Conservation (phyloP, 2,797 vertebrate genomes). For the Petrocephalus sullivani region DNA sequence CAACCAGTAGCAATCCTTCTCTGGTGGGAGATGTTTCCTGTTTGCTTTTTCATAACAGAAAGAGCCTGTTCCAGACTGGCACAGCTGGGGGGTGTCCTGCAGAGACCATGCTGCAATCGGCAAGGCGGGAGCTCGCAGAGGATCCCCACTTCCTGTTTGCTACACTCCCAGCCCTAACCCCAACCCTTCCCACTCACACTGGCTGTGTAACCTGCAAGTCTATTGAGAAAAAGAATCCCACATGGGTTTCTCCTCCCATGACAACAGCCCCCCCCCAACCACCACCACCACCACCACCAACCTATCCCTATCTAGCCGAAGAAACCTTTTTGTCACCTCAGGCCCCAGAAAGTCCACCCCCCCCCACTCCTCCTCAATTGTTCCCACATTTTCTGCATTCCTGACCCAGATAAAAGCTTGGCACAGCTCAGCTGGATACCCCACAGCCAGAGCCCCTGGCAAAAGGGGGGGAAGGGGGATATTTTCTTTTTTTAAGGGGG, state of each 20-base stretch:
- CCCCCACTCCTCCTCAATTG: conserved; percentile 59
- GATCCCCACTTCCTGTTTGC: background rate
- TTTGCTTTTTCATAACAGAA: background rate
- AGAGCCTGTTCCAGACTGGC: background rate
- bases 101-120: background rate
- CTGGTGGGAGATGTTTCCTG: background rate
- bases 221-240: background rate
- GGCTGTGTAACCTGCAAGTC: background rate
- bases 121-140: background rate
- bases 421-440: background rate
- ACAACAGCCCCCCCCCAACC: background rate
- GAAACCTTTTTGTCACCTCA: conserved; percentile 58
- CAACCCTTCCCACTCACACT: background rate
- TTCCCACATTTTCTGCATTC: conserved; percentile 78
- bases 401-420: conserved; percentile 66
- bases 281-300: conserved; percentile 34
- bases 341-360: conserved; percentile 50
- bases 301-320: conserved; percentile 53
- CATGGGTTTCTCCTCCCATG: background rate
- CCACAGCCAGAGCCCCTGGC: background rate
- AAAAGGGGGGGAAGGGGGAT: background rate
- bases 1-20: background rate
- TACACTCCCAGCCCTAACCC: background rate
- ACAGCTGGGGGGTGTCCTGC: background rate
- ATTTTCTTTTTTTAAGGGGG: background rate